Conservation (phyloP, 2,888 invertebrate species). For the Cabera pusaria region DNA sequence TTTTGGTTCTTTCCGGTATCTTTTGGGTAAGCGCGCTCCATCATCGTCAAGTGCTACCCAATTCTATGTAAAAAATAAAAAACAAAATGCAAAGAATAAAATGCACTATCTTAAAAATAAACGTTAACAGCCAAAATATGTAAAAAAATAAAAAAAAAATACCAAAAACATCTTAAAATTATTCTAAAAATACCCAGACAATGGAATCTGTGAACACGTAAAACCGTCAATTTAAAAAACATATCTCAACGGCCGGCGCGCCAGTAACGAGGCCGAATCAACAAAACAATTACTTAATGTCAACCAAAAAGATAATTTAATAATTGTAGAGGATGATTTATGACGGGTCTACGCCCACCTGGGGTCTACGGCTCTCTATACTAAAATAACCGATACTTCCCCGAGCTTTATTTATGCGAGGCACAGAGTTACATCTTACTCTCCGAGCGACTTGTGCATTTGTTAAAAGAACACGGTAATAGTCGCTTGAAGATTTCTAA, state of each 20-base stretch:
- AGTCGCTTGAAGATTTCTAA: slow-evolving; percentile 78
- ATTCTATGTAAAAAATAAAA: no score
- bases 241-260: slow-evolving; percentile 63
- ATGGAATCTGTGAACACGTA: slow-evolving; percentile 55
- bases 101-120: no score
- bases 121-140: no score
- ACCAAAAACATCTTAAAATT: slow-evolving; percentile 1
- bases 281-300: slow-evolving; percentile 82
- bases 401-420: slow-evolving; percentile 74
- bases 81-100: no score
- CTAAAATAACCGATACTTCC: slow-evolving; percentile 77
- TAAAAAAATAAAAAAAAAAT: no score
- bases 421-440: slow-evolving; percentile 79
- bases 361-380: slow-evolving; percentile 68
- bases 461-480: slow-evolving; percentile 82
- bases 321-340: slow-evolving; percentile 80
- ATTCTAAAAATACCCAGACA: slow-evolving; percentile 42
- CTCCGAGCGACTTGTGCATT: slow-evolving; percentile 70
- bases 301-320: slow-evolving; percentile 82
- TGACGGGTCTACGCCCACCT: slow-evolving; percentile 74
- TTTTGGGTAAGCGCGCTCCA: no score
- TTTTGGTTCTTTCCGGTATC: no score
- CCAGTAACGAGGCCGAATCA: slow-evolving; percentile 60
- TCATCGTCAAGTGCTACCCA: no score
- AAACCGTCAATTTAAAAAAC: slow-evolving; percentile 62